phyloP scores from a whole-genome alignment of 2,797 vertebrate species.

The Chaenodraco wilsoni region DNA sequence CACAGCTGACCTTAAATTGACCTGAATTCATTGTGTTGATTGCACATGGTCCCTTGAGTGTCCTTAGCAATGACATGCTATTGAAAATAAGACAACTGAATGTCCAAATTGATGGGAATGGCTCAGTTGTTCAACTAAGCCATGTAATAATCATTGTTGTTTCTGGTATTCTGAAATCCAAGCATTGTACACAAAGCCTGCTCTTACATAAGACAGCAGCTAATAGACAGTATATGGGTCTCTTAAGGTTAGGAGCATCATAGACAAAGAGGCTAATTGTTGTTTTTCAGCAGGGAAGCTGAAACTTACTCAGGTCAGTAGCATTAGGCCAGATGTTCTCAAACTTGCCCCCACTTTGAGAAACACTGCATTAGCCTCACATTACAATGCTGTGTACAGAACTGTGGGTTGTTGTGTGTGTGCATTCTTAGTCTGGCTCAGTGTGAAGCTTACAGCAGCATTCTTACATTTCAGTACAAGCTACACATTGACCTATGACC shows the following conservation, averaged over 20 bases:
- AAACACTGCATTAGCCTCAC: not conserved
- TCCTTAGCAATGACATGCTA: too few species aligned
- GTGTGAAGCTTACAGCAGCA: not conserved
- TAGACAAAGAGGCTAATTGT: not conserved
- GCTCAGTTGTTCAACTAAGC: too few species aligned
- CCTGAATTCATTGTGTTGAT: too few species aligned
- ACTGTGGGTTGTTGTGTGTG: slow-evolving; percentile 2
- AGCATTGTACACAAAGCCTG: slow-evolving; percentile 23
- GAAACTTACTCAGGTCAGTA: not conserved
- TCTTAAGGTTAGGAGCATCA: slow-evolving; percentile 19
- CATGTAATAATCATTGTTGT: not conserved
- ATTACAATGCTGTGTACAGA: not conserved
- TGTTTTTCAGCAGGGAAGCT: slow-evolving; percentile 13
- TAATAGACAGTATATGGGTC: not conserved
- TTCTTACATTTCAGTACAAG: slow-evolving; percentile 5
- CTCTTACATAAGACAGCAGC: slow-evolving; percentile 25
- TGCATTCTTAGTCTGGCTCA: not conserved
- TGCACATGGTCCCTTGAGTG: too few species aligned
- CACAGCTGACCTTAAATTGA: too few species aligned
- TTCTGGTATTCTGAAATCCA: slow-evolving; percentile 25
- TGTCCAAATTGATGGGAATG: too few species aligned
- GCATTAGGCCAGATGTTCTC: not conserved
- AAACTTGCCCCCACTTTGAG: too few species aligned
- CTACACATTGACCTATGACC: slow-evolving; percentile 1
- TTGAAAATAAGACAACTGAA: too few species aligned